Evolutionary conservation across 1,140 invertebrate genomes (phyloP), one percentile per base, ranked within the genome.

Genomic region (Rhizoglyphus robini): DNA sequence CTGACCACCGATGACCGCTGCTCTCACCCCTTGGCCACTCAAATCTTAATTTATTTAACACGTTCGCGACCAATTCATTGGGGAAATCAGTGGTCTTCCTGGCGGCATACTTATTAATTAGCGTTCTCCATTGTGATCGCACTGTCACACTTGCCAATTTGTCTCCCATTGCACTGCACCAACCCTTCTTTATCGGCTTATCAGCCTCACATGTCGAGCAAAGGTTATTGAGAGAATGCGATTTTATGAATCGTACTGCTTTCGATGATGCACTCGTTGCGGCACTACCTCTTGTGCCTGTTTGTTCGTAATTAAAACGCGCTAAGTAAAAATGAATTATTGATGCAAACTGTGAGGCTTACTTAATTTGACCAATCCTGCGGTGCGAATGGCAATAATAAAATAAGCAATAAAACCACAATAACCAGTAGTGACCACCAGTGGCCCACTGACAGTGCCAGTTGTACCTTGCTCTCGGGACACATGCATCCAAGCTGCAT

Each of bases 31-130:
- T 54, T 54, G 51, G 51, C 51, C 51, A 54, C 51, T 54, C 51
- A 54, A 54, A 54, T 54, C 51, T 54, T 54, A 5, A 54, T 54
- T 54, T 54, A 54, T 54, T 54, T 54, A 54, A 54, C 51, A 54
- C 51, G 51, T 54, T 54, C 51, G 51, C 15, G 51, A 23, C 23
- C 51, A 54, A 54, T 20, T 54, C 51, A 54, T 54, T 23, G 51
- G 51, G 51, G 51, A 54, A 54, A 54, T 54, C 51, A 54, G 31
- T 54, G 51, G 51, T 54, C 23, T 25, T 54, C 51, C 31, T 54
- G 51, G 8, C 31, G 51, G 51, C 51, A 20, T 23, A 54, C 51
- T 54, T 54, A 54, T 54, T 54, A 54, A 54, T 54, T 54, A 54
- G 51, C 51, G 41, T 46, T 54, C 8, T 8, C 51, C 51, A 54